These are phyloP conservation scores for Phlogophora meticulosa DNA, from an alignment of 2,888 invertebrate genomes.

Conservation along the genomic window DNA sequence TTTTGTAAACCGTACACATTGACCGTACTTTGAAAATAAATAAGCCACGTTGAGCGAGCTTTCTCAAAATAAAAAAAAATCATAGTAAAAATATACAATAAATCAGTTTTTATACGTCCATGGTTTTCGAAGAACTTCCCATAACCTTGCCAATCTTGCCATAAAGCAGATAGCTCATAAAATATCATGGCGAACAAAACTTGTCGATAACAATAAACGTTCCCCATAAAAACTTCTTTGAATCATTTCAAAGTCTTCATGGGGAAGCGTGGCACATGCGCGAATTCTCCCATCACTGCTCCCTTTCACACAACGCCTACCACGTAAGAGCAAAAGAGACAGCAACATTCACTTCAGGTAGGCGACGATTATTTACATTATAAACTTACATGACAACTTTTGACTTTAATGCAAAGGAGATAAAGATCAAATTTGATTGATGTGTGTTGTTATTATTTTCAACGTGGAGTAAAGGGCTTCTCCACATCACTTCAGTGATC, in stretches of 20 bases:
- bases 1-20: neutral
- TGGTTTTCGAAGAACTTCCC: constrained; percentile 58
- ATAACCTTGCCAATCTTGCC: constrained; percentile 58
- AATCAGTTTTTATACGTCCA: constrained; percentile 44
- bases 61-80: constrained; percentile 52
- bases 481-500: constrained; percentile 71
- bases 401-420: constrained; percentile 52
- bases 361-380: constrained; percentile 75
- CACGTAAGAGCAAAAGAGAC: constrained; percentile 73
- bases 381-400: constrained; percentile 51
- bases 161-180: constrained; percentile 71
- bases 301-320: constrained; percentile 69
- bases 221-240: constrained; percentile 79
- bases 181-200: constrained; percentile 73
- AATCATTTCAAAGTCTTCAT: constrained; percentile 75
- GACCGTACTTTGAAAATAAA: neutral
- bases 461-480: constrained; percentile 77
- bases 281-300: constrained; percentile 64
- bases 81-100: constrained; percentile 45
- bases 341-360: constrained; percentile 72
- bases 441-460: constrained; percentile 77
- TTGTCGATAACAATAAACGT: constrained; percentile 79
- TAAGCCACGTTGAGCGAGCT: constrained; percentile 8
- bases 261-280: constrained; percentile 81
- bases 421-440: constrained; percentile 73